Conservation (phyloP, 2,797 vertebrate genomes). For the Hemitrygon akajei region DNA sequence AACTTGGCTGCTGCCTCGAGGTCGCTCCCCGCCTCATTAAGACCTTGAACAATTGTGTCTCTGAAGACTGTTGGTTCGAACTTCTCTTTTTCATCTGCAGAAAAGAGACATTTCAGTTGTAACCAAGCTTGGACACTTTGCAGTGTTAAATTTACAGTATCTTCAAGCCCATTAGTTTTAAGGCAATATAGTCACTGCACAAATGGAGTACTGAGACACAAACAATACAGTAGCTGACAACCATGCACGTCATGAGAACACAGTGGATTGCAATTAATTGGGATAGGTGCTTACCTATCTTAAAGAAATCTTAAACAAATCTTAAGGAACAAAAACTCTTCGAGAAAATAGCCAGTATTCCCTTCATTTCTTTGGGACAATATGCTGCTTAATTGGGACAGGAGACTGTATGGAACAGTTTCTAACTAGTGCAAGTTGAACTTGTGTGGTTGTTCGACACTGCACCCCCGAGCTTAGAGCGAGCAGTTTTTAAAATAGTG, state of each 20-base stretch:
- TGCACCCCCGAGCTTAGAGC: too few species aligned
- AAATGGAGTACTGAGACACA: background rate
- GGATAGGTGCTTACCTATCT: too few species aligned
- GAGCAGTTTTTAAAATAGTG: too few species aligned
- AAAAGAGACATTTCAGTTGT: slow-evolving; percentile 2
- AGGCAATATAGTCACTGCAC: background rate
- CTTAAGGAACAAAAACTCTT: too few species aligned
- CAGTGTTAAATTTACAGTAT: background rate
- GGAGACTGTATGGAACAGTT: too few species aligned
- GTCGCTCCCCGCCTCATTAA: slow-evolving; percentile 79
- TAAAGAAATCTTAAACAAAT: too few species aligned
- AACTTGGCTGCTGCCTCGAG: slow-evolving; percentile 85
- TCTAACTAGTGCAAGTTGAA: too few species aligned
- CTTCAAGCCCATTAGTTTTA: background rate
- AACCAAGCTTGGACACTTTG: background rate
- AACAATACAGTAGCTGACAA: background rate
- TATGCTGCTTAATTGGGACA: too few species aligned
- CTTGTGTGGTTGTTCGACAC: too few species aligned
- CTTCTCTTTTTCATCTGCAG: slow-evolving; percentile 92
- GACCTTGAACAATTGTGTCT: slow-evolving; percentile 81
- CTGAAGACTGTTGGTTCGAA: slow-evolving; percentile 89
- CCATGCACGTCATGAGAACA: background rate
- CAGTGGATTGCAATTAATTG: too few species aligned
- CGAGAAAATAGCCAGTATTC: too few species aligned
- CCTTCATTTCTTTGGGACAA: too few species aligned